Percentiles rank a stretch among this genome's conserved stretches.
Evolutionary conservation across 2,113 vertebrate species (phyloP).

Genomic region (Isurus oxyrinchus): DNA sequence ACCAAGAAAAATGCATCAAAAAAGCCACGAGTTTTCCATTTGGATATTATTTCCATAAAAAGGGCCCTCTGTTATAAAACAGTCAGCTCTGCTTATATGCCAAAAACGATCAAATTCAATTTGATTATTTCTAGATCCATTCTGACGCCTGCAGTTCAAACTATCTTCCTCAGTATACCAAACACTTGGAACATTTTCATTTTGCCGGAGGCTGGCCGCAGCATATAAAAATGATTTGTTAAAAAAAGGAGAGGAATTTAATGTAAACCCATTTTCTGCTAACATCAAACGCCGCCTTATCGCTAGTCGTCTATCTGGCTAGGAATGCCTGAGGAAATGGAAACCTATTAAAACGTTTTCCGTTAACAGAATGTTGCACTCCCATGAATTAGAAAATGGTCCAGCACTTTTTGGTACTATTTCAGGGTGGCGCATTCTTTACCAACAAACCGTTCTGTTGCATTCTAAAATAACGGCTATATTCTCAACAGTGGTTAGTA

Average conservation of each 20-base stretch:
- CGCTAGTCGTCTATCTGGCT: conserved; percentile 43
- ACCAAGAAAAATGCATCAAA: not conserved
- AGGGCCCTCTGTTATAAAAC: not conserved
- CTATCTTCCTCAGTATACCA: conserved; percentile 62
- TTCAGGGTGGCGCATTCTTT: not conserved
- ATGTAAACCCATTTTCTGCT: conserved; percentile 62
- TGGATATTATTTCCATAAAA: not conserved
- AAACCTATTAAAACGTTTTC: conserved; percentile 28
- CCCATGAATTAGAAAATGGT: not conserved
- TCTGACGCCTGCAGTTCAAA: conserved; percentile 66
- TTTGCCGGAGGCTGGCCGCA: conserved; percentile 61
- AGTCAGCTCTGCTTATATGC: not conserved
- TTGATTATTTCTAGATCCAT: conserved; percentile 67
- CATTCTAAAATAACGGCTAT: not conserved
- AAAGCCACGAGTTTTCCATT: not conserved
- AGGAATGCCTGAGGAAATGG: conserved; percentile 54
- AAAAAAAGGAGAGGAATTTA: conserved; percentile 52
- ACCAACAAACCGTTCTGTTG: not conserved
- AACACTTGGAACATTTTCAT: conserved; percentile 58
- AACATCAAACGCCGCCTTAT: conserved; percentile 33
- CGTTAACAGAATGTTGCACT: conserved; percentile 20
- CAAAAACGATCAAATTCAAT: conserved; percentile 65
- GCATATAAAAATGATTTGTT: conserved; percentile 57
- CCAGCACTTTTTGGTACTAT: not conserved
- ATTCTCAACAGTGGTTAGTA: conserved; percentile 39